phyloP scores from a whole-genome alignment of 2,797 vertebrate genomes.

The Platalea minor region DNA sequence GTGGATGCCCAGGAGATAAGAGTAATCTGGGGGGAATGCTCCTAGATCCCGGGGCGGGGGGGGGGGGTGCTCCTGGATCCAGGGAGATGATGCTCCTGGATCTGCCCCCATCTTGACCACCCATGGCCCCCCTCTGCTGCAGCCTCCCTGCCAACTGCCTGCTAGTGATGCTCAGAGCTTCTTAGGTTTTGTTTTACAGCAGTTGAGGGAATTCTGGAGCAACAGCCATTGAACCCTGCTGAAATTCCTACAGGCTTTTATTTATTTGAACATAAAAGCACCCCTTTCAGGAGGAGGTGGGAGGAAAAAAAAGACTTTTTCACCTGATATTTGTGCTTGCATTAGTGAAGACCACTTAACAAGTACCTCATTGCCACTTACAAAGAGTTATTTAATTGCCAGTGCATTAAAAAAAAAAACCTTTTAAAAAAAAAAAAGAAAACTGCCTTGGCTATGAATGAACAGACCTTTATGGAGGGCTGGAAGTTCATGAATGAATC shows the following conservation, averaged over 20 bases:
- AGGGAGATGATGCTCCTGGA: not conserved
- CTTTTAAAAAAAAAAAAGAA: not conserved
- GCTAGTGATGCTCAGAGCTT: not conserved
- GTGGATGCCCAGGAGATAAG: too few species aligned
- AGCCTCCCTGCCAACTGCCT: not conserved
- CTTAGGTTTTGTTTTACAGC: conserved; percentile 29
- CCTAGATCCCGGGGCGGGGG: not conserved
- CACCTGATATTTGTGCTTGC: not conserved
- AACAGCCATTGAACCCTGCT: not conserved
- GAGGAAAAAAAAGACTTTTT: not conserved
- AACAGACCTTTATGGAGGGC: conserved; percentile 67
- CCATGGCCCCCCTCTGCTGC: not conserved
- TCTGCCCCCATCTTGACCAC: not conserved
- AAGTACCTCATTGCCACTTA: conserved; percentile 6
- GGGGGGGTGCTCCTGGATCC: too few species aligned
- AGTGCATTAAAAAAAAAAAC: not conserved
- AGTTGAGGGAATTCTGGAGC: conserved; percentile 32
- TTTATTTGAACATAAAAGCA: conserved; percentile 19
- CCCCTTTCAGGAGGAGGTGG: not conserved
- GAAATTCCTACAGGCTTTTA: conserved; percentile 35
- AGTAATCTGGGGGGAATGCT: not conserved
- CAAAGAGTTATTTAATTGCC: conserved; percentile 62
- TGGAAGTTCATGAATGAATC: conserved; percentile 69
- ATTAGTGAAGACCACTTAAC: conserved; percentile 42
- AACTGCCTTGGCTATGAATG: conserved; percentile 55